phyloP scores from a whole-genome alignment of 2,888 invertebrate species.

The Ptilodon capucinus region DNA sequence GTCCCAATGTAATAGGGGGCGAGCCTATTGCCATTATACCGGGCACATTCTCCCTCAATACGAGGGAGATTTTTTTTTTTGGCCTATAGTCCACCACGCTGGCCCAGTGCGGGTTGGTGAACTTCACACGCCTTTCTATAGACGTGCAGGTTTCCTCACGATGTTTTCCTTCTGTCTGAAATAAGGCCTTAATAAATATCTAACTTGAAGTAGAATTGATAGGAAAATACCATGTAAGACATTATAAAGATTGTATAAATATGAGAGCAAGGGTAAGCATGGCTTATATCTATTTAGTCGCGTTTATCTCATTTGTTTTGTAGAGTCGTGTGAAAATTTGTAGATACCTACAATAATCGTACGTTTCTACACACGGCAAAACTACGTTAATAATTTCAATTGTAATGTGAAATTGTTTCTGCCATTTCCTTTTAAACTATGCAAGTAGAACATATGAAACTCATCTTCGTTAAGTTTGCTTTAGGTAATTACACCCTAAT shows the following conservation, averaged over 20 bases:
- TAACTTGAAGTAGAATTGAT: too few relatives aligned
- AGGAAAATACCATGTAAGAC: background rate
- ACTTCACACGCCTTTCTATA: too few relatives aligned
- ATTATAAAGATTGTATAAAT: background rate
- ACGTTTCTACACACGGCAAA: background rate
- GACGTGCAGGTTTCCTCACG: too few relatives aligned
- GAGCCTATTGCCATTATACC: too few relatives aligned
- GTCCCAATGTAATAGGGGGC: too few relatives aligned
- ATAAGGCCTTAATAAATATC: too few relatives aligned
- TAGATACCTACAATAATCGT: background rate
- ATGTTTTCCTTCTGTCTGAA: too few relatives aligned
- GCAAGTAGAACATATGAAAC: conserved; percentile 10
- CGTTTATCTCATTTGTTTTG: background rate
- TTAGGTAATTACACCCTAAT: conserved; percentile 26
- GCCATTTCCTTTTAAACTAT: background rate
- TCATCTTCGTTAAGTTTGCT: conserved; percentile 18
- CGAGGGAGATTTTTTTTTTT: too few relatives aligned
- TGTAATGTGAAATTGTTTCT: background rate
- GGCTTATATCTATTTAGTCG: too few relatives aligned
- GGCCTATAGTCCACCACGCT: too few relatives aligned
- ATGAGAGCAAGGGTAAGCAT: background rate
- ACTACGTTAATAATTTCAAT: background rate
- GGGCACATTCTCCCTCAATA: too few relatives aligned
- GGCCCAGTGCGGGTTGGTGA: too few relatives aligned
- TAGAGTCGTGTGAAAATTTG: background rate